Conservation (phyloP, 1,140 invertebrate genomes). For the Apocrypta bakeri region DNA sequence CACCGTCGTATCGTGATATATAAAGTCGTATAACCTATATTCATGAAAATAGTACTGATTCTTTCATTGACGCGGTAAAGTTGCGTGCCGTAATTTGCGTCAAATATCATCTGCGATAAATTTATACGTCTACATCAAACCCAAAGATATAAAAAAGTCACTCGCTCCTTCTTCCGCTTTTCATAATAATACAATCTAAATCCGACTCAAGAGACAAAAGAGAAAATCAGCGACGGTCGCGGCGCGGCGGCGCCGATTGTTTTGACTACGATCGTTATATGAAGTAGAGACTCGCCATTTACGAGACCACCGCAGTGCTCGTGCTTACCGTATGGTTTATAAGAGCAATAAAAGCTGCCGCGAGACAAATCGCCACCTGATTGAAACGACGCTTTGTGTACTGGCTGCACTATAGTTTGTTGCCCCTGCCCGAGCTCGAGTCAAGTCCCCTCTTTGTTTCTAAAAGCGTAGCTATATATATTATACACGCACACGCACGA, state of each 20-base stretch:
- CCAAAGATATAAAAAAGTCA: no score
- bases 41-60: no score
- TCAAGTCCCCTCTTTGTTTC: constrained; percentile 23
- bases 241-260: not conserved
- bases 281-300: not conserved
- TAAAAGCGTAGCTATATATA: constrained; percentile 15
- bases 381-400: constrained; percentile 11
- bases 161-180: no score
- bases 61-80: no score
- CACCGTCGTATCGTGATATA: no score
- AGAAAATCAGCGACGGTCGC: not conserved
- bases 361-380: constrained; percentile 11
- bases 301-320: not conserved
- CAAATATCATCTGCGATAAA: no score
- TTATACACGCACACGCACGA: not conserved
- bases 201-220: not conserved
- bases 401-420: not conserved
- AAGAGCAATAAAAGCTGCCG: not conserved
- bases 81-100: no score
- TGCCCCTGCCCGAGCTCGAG: constrained; percentile 9
- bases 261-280: not conserved
- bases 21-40: no score
- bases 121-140: no score
- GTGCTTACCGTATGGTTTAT: not conserved
- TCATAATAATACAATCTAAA: not conserved